These are phyloP conservation scores for Melospiza melodia DNA, from an alignment of 2,113 vertebrate genomes.

Conservation along the genomic window DNA sequence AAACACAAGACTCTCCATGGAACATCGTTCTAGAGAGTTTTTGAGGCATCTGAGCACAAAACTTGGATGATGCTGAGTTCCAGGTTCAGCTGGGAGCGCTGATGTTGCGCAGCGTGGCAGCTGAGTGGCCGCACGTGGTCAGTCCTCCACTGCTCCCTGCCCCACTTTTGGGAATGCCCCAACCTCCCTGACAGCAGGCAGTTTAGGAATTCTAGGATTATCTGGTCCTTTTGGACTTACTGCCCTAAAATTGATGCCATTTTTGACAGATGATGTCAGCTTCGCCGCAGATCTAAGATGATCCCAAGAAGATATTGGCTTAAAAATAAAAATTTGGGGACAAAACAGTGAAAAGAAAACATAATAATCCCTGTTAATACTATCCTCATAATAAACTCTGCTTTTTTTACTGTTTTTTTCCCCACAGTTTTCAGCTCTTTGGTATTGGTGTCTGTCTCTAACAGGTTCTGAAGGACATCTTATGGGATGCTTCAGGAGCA, in stretches of 20 bases:
- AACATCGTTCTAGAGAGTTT: rapidly evolving
- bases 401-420: neutral
- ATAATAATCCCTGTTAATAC: neutral
- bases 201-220: neutral
- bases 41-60: neutral
- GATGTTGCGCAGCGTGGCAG: rapidly evolving
- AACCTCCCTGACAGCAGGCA: neutral
- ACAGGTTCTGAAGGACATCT: neutral
- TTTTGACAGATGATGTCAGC: neutral
- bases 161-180: neutral
- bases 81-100: neutral
- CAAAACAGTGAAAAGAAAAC: neutral
- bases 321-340: neutral
- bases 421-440: neutral
- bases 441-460: neutral
- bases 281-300: neutral
- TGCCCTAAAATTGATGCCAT: neutral
- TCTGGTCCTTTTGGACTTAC: neutral
- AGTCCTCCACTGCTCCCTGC: neutral
- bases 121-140: neutral
- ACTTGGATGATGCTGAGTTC: neutral
- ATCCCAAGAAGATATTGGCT: neutral
- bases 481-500: neutral
- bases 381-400: neutral
- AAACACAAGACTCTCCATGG: rapidly evolving